Evolutionary conservation across 1,140 invertebrate genomes (phyloP).

Genomic region (Heliothis subflexa): DNA sequence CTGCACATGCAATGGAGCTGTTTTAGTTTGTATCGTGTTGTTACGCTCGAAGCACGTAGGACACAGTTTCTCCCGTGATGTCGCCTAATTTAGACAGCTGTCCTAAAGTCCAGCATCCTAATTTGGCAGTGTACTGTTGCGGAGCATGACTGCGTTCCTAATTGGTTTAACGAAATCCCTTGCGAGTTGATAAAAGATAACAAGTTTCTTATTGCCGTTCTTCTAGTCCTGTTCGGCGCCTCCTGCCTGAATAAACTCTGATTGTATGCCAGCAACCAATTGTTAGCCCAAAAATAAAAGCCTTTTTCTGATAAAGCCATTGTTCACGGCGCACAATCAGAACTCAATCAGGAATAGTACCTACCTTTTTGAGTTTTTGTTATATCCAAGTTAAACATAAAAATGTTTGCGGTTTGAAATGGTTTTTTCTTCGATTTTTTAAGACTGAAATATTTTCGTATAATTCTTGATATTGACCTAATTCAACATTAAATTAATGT

Average conservation of each 20-base stretch:
- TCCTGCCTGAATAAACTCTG: slow-evolving; percentile 37
- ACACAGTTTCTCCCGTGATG: slow-evolving; percentile 26
- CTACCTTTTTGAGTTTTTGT: slow-evolving; percentile 17
- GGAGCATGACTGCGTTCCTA: slow-evolving; percentile 26
- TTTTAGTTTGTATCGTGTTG: slow-evolving; percentile 19
- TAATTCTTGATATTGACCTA: too few relatives aligned
- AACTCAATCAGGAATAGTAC: slow-evolving; percentile 16
- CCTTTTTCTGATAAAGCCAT: slow-evolving; percentile 23
- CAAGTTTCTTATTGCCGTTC: slow-evolving; percentile 15
- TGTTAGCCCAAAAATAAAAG: slow-evolving; percentile 28
- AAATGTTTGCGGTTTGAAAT: background rate
- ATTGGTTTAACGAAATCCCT: slow-evolving; percentile 25
- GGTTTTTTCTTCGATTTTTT: background rate
- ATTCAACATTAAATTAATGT: too few relatives aligned
- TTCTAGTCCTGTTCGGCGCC: background rate
- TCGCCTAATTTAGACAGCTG: slow-evolving; percentile 40
- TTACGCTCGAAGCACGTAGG: slow-evolving; percentile 27
- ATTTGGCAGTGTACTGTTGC: slow-evolving; percentile 25
- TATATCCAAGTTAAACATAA: background rate
- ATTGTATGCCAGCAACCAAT: slow-evolving; percentile 33
- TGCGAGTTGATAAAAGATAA: slow-evolving; percentile 16
- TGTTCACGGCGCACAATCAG: slow-evolving; percentile 25
- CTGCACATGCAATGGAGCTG: slow-evolving; percentile 16
- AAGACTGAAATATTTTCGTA: too few relatives aligned
- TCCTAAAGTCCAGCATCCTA: slow-evolving; percentile 27